Conservation (phyloP, 2,113 vertebrate genomes). For the Sinocyclocheilus rhinocerous region DNA sequence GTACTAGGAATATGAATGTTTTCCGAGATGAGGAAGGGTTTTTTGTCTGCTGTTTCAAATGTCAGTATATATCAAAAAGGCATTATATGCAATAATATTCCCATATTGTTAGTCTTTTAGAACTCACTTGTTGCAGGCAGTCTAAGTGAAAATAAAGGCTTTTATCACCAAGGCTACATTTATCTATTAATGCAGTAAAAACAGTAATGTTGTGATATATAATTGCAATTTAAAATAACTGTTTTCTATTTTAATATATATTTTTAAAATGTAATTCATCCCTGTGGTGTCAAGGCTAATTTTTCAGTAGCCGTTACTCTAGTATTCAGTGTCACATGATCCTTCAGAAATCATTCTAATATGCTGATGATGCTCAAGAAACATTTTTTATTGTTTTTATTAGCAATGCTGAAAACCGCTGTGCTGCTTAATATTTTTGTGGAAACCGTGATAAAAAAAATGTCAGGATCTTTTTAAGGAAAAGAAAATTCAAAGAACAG, state of each 20-base stretch:
- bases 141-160: too few species aligned
- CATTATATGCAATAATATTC: slow-evolving; percentile 1
- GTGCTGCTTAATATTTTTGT: not conserved
- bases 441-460: not conserved
- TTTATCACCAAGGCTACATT: too few species aligned
- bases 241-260: too few species aligned
- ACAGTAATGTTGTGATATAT: too few species aligned
- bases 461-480: not conserved
- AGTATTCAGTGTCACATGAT: not conserved
- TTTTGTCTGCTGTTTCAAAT: slow-evolving; percentile 14
- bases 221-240: too few species aligned
- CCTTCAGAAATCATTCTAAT: not conserved
- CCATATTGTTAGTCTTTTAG: not conserved
- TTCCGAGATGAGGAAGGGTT: slow-evolving; percentile 50
- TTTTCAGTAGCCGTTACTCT: not conserved
- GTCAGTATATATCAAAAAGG: slow-evolving; percentile 35
- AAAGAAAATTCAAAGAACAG: not conserved
- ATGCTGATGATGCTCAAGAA: too few species aligned
- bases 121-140: not conserved
- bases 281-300: too few species aligned
- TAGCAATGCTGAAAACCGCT: too few species aligned
- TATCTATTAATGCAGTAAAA: too few species aligned
- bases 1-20: slow-evolving; percentile 58
- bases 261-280: too few species aligned
- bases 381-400: too few species aligned